Conservation (phyloP, 2,797 vertebrate genomes). For the Phyllotis vaccarum region DNA sequence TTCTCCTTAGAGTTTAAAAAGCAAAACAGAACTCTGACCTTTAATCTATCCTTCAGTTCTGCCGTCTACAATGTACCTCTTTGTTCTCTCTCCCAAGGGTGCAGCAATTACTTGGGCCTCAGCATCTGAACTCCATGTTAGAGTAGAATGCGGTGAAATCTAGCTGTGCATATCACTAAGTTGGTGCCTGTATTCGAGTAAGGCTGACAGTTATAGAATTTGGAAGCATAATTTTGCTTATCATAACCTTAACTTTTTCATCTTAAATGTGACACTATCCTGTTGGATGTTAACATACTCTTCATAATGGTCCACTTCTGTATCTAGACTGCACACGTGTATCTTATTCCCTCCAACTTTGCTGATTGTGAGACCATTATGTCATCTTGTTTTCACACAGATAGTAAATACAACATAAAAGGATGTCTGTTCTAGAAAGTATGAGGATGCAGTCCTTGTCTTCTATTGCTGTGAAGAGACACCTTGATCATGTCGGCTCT, state of each 20-base stretch:
- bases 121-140: background rate
- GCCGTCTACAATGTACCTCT: background rate
- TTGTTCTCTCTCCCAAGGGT: background rate
- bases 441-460: background rate
- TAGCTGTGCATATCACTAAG: background rate
- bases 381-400: background rate
- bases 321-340: background rate
- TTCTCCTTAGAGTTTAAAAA: too few relatives aligned
- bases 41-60: background rate
- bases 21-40: background rate
- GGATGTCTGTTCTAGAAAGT: background rate
- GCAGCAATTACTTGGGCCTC: background rate
- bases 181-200: background rate
- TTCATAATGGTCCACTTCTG: background rate
- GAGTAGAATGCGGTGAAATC: background rate
- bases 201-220: background rate
- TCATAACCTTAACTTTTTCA: background rate
- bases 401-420: background rate
- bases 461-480: background rate
- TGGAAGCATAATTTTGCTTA: background rate
- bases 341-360: background rate
- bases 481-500: background rate
- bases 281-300: background rate
- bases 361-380: background rate
- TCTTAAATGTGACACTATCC: background rate